Evolutionary conservation across 1,140 invertebrate genomes (phyloP), one percentile per base, ranked within the genome.

Genomic region (Megalonaias nervosa): DNA sequence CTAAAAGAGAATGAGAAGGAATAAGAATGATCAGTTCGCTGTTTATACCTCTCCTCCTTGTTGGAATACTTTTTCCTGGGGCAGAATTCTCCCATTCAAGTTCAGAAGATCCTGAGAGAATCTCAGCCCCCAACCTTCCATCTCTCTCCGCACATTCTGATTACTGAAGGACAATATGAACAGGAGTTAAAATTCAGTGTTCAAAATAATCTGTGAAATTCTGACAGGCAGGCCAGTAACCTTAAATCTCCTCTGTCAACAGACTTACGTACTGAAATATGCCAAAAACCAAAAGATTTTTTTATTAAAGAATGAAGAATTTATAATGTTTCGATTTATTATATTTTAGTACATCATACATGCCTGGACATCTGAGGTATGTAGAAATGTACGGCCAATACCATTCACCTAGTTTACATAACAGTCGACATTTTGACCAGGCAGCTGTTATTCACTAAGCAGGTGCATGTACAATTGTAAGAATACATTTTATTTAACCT

Each of bases 91-190:
- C 0, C 93, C 96, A 1, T 89, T 2, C 95, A 86, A 59, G 89
- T 81, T 0, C 0, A 89, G 21, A 13, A 86, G 67, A 38, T 78
- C 58, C 19, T 77, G 57, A 0, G 92, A 93, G 9, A 98, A 87
- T 26, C 87, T 86, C 0, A 99, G 89, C 4, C 96, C 96, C 97
- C 97, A 99, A 31, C 93, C 93, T 1, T 87, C 83, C 26, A 99
- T 91, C 61, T 97, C 91, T 75, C 93, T 87, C 61, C 82, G 90
- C 0, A 95, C 94, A 19, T 93, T 90, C 67, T 80, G 71, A 74
- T 83, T 88, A 81, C 89, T 85, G 75, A 23, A 82, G 81, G 1
- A 70, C 60, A 64, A 19, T 64, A 31, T 11, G 31, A n/a, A 58
- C 17, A n/a, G 55, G 48, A 62, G 23, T 31, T 15, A 67, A 69